Base-by-base conservation (phyloP, 2,888 invertebrate genomes). In the Xestoiulus laeticollis region DNA sequence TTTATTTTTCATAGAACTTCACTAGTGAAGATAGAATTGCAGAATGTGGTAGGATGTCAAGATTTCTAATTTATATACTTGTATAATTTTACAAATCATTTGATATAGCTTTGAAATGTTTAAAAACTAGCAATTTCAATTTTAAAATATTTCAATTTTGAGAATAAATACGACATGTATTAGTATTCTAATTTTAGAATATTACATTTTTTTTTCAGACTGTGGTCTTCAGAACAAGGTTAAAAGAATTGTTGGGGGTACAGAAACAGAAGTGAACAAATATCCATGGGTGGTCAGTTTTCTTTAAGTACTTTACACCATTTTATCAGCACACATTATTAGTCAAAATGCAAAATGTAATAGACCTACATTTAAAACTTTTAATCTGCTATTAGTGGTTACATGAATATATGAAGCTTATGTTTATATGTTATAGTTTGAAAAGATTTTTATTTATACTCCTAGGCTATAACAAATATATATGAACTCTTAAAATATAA, bases 221-320 rank as follows among this genome's bases (percentile, higher is more conserved):
- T 83, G 83, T 83, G 83, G 83, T 22, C 83, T 83, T 8, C 38
- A 32, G 1, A 83, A 38, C 16, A 83, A 83, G 38, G 32, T 8
- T 16, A 83, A 38, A 83, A 83, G 83, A 19, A 83, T 83, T 38
- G 83, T 83, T 8, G 83, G 83, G 16, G 83, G 83, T 5, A 83
- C 83, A 1, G 83, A 83, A 38, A 83, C 83, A 26, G 38, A 16
- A 16, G 32, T 38, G 5, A 38, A 83, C 38, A 2, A 83, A 26
- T 83, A 83, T 83, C 83, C 83, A n/a, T 83, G 83, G 83, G 19
- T 83, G 83, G 83, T 83, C 14, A 22, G 83, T 83, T 19, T 5
- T 22, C 83, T 16, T 6, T 83, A 0, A 26, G 26, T 16, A 53
- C n/a, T 5, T 53, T 53, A 53, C 19, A 16, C 16, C n/a, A 53